Evolutionary conservation across 2,888 invertebrate species (phyloP).

Genomic region (Agelastica alni): DNA sequence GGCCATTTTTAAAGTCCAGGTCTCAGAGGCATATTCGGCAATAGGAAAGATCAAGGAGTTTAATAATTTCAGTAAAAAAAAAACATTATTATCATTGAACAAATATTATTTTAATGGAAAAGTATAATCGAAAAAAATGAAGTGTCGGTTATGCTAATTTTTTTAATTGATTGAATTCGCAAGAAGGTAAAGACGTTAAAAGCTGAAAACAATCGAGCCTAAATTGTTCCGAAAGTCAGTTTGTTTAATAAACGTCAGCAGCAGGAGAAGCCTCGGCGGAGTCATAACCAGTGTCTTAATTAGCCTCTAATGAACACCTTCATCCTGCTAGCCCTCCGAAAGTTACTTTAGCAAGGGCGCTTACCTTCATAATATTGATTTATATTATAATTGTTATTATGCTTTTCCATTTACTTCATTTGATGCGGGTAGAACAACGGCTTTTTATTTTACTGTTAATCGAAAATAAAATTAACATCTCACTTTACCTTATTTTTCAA

Average conservation of each 20-base stretch:
- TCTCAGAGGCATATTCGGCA: too few species aligned
- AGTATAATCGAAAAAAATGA: too few species aligned
- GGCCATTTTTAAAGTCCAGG: too few species aligned
- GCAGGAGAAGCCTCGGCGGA: slow-evolving; percentile 46
- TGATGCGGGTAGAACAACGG: neutral
- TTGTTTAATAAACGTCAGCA: slow-evolving; percentile 48
- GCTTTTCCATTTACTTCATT: slow-evolving; percentile 9
- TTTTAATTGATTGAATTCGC: too few species aligned
- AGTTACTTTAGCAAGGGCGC: slow-evolving; percentile 14
- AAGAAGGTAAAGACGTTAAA: too few species aligned
- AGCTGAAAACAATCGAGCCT: slow-evolving; percentile 37
- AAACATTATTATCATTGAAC: too few species aligned
- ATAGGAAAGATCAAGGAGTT: too few species aligned
- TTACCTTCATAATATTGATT: slow-evolving; percentile 31
- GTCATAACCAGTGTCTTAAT: slow-evolving; percentile 51
- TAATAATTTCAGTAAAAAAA: too few species aligned
- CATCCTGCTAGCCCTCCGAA: slow-evolving; percentile 29
- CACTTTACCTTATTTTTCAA: too few species aligned
- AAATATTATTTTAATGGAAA: too few species aligned
- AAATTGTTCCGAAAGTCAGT: slow-evolving; percentile 41
- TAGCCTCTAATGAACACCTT: slow-evolving; percentile 50
- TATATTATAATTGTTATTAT: slow-evolving; percentile 33
- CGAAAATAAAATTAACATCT: too few species aligned
- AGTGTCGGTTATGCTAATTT: too few species aligned
- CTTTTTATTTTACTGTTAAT: neutral